phyloP scores from a whole-genome alignment of 2,888 invertebrate species.

The Andrena bicolor region DNA sequence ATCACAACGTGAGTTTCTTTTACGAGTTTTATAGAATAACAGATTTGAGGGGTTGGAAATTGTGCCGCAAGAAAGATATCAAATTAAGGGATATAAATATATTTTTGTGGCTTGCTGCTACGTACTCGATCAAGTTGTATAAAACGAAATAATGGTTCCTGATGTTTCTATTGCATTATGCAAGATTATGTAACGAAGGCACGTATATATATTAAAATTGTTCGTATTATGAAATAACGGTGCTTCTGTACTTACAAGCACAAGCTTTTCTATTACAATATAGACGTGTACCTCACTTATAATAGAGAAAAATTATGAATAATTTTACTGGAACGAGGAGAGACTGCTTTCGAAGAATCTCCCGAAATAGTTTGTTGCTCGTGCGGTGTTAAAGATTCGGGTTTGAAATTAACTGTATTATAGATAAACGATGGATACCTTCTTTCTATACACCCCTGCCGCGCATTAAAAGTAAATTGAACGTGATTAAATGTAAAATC shows the following conservation, averaged over 20 bases:
- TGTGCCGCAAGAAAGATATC: constrained; percentile 42
- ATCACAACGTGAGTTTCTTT: constrained; percentile 43
- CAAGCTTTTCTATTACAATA: constrained; percentile 25
- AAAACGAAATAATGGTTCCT: constrained; percentile 56
- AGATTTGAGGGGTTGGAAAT: constrained; percentile 51
- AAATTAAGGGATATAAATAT: constrained; percentile 44
- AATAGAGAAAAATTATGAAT: constrained; percentile 23
- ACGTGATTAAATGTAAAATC: not conserved
- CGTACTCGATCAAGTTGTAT: constrained; percentile 41
- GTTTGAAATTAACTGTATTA: constrained; percentile 1
- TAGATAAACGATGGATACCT: constrained; percentile 1
- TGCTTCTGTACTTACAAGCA: constrained; percentile 41
- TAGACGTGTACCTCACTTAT: constrained; percentile 24
- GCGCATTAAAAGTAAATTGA: not conserved
- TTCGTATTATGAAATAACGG: constrained; percentile 12
- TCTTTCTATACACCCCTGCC: not conserved
- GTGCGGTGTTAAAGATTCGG: constrained; percentile 18
- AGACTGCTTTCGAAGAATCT: constrained; percentile 7
- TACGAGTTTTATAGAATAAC: constrained; percentile 42
- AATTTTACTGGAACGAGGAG: constrained; percentile 13
- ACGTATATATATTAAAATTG: constrained; percentile 33
- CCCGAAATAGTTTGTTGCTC: constrained; percentile 17
- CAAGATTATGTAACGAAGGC: constrained; percentile 48
- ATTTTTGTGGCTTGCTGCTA: constrained; percentile 58
- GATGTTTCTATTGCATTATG: constrained; percentile 46